phyloP scores from a whole-genome alignment of 2,113 vertebrate species.

The Phaetusa simplex region DNA sequence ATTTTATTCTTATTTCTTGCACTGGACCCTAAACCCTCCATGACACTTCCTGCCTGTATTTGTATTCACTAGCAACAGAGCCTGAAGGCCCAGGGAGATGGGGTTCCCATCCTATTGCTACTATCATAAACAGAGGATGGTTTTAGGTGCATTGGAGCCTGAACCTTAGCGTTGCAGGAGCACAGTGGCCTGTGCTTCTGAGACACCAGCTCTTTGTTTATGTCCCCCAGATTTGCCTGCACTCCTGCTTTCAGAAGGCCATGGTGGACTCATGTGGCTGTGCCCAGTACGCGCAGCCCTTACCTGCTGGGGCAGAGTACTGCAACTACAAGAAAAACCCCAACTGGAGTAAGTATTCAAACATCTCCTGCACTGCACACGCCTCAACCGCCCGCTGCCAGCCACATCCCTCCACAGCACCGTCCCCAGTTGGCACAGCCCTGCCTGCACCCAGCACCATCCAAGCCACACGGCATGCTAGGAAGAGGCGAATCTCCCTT shows the following conservation, averaged over 20 bases:
- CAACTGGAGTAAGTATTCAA: slow-evolving; percentile 79
- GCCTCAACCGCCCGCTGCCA: neutral
- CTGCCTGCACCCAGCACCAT: neutral
- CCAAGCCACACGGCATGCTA: fast-evolving
- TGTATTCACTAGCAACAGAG: neutral
- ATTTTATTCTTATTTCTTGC: neutral
- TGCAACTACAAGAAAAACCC: slow-evolving; percentile 81
- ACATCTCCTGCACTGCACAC: fast-evolving
- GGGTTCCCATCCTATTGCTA: neutral
- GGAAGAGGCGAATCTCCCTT: neutral
- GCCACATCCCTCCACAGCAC: neutral
- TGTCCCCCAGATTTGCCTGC: slow-evolving; percentile 77
- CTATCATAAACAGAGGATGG: neutral
- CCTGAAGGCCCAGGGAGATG: neutral
- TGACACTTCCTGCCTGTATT: neutral
- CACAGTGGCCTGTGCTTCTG: neutral
- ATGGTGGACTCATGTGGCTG: slow-evolving; percentile 80
- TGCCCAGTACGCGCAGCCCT: slow-evolving; percentile 77
- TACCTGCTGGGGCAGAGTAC: slow-evolving; percentile 69
- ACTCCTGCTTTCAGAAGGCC: slow-evolving; percentile 82
- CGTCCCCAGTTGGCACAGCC: fast-evolving
- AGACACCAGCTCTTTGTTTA: neutral
- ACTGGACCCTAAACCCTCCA: neutral
- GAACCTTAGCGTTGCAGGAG: neutral
- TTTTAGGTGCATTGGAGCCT: neutral